Percentiles rank a stretch among this genome's conserved stretches.
Evolutionary conservation across 2,113 vertebrate genomes (phyloP).

Genomic region (Protobothrops flavoviridis): DNA sequence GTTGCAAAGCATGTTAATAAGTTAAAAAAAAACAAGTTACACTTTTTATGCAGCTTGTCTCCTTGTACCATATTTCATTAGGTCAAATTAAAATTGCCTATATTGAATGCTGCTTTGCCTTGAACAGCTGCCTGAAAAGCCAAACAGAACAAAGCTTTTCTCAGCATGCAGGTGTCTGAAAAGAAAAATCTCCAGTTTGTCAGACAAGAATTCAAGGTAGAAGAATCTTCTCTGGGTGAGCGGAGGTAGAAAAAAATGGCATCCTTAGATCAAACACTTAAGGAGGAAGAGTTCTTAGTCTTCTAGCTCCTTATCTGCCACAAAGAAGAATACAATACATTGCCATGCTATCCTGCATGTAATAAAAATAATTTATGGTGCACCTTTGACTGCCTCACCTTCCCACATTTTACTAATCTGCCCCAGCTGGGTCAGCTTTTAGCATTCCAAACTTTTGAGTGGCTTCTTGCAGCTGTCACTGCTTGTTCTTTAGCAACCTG

Average conservation of each 20-base stretch:
- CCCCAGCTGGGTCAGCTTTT: conserved; percentile 26
- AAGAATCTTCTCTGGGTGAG: neutral
- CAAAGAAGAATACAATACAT: neutral
- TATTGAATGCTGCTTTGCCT: neutral
- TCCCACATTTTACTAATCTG: conserved; percentile 19
- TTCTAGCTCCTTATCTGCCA: neutral
- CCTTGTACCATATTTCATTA: neutral
- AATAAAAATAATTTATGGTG: conserved; percentile 25
- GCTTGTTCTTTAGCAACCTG: conserved; percentile 25
- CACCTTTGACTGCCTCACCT: conserved; percentile 31
- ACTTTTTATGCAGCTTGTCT: neutral
- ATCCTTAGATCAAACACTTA: neutral
- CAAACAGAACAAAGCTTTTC: neutral
- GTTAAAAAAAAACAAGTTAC: neutral
- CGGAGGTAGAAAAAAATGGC: neutral
- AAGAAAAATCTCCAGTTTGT: neutral
- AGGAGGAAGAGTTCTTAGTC: neutral
- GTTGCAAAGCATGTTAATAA: neutral
- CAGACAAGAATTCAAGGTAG: neutral
- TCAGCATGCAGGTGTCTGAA: neutral
- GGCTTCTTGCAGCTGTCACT: conserved; percentile 23
- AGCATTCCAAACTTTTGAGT: conserved; percentile 31
- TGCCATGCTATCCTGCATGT: neutral
- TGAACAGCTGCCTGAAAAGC: neutral
- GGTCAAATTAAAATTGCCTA: neutral